These are phyloP conservation scores for Ochropleura leucogaster DNA, from an alignment of 2,888 invertebrate genomes.

Conservation along the genomic window DNA sequence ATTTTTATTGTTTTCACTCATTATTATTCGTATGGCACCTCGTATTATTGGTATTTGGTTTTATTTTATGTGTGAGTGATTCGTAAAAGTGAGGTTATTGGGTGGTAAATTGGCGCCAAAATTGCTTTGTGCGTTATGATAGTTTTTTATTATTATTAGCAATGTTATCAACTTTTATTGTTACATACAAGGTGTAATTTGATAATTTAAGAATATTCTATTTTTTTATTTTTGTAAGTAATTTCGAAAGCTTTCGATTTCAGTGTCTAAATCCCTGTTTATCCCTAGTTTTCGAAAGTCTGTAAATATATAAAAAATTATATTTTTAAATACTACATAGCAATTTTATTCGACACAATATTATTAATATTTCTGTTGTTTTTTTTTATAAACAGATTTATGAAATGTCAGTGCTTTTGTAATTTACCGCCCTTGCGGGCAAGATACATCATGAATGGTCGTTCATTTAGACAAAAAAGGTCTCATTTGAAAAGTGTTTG, in stretches of 20 bases:
- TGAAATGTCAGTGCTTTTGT: not conserved
- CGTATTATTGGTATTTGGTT: slow-evolving; percentile 25
- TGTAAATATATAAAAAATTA: not conserved
- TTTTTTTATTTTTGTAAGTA: not conserved
- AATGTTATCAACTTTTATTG: not conserved
- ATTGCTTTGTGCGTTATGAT: slow-evolving; percentile 4
- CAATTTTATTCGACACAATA: not conserved
- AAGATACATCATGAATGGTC: not conserved
- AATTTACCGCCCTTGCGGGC: not conserved
- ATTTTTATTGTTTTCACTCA: slow-evolving; percentile 19
- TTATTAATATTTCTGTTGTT: too few relatives aligned
- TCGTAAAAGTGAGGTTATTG: slow-evolving; percentile 25
- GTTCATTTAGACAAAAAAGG: not conserved
- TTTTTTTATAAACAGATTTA: too few relatives aligned
- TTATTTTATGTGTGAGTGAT: slow-evolving; percentile 27
- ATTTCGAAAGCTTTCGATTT: not conserved
- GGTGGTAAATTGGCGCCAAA: slow-evolving; percentile 47
- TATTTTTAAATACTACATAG: not conserved
- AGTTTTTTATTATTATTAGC: slow-evolving; percentile 7
- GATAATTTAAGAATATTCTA: not conserved
- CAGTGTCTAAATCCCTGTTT: not conserved
- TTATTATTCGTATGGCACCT: slow-evolving; percentile 9
- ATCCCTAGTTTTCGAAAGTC: not conserved
- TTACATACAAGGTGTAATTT: not conserved
- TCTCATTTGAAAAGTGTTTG: not conserved